Percentiles rank a stretch among this genome's conserved stretches.
phyloP scores from a whole-genome alignment of 2,888 invertebrate genomes.

The Meteorus colon region DNA sequence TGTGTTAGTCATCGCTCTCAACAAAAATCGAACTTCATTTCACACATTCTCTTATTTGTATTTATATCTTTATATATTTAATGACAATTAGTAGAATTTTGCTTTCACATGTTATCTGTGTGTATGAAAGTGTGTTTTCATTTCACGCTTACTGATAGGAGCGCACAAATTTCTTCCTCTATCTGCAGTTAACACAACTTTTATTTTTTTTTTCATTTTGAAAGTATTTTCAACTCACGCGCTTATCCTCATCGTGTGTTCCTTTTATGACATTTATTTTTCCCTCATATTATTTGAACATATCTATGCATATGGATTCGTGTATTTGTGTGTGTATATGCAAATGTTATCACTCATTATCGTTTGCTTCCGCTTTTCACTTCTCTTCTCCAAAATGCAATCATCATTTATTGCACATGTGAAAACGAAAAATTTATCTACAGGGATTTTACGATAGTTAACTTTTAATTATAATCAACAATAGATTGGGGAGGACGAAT shows the following conservation, averaged over 20 bases:
- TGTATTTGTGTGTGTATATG: constrained; percentile 44
- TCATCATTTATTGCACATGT: constrained; percentile 50
- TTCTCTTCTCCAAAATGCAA: constrained; percentile 32
- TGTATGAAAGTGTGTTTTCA: constrained; percentile 26
- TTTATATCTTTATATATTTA: constrained; percentile 55
- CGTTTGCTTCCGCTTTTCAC: constrained; percentile 19
- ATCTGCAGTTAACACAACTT: neutral
- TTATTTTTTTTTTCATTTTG: neutral
- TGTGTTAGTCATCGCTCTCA: constrained; percentile 61
- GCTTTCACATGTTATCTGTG: constrained; percentile 37
- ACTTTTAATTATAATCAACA: constrained; percentile 45
- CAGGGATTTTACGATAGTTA: constrained; percentile 51
- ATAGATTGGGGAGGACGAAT: constrained; percentile 47
- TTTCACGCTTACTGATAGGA: neutral
- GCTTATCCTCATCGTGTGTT: constrained; percentile 17
- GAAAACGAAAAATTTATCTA: constrained; percentile 66
- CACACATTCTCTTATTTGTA: constrained; percentile 60
- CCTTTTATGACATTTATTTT: constrained; percentile 28
- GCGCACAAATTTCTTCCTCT: neutral
- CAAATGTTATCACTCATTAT: constrained; percentile 19
- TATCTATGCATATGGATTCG: constrained; percentile 40
- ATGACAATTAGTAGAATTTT: constrained; percentile 62
- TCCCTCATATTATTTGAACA: constrained; percentile 6
- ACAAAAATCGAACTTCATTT: constrained; percentile 56
- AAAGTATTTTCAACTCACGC: constrained; percentile 29